Percentiles rank a stretch among this genome's conserved stretches.
Evolutionary conservation across 2,113 vertebrate genomes (phyloP).

Genomic region (Callipepla californica): DNA sequence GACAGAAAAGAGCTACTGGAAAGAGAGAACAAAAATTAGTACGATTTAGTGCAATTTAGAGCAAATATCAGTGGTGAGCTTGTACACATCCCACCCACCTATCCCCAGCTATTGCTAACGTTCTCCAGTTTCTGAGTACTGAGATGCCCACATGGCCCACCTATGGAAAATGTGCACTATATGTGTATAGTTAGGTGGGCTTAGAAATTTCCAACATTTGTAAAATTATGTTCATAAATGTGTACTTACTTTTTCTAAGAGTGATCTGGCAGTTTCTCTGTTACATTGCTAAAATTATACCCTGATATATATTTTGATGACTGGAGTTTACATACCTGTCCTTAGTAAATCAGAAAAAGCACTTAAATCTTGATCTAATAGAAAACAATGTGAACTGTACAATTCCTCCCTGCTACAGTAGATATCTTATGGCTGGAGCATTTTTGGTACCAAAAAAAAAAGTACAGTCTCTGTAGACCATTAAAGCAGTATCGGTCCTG

Average conservation of each 20-base stretch:
- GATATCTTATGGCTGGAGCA: neutral
- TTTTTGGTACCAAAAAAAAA: neutral
- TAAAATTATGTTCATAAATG: neutral
- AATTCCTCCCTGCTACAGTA: neutral
- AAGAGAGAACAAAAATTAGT: neutral
- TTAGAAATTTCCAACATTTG: neutral
- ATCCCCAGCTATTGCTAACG: neutral
- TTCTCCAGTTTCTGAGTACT: neutral
- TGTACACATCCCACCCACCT: neutral
- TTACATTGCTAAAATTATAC: neutral
- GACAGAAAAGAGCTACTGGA: neutral
- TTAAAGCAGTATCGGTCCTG: neutral
- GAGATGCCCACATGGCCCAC: neutral
- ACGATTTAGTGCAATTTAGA: neutral
- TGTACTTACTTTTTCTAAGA: neutral
- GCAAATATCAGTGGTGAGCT: neutral
- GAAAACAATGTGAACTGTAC: neutral
- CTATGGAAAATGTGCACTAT: neutral
- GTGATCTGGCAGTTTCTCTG: neutral
- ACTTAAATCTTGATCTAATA: neutral
- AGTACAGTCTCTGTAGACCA: neutral
- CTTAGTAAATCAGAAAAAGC: neutral
- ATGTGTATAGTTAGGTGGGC: fast-evolving
- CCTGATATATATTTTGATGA: neutral
- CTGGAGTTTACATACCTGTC: neutral